Evolutionary conservation across 2,113 vertebrate genomes (phyloP).

Genomic region (Grammomys surdaster): DNA sequence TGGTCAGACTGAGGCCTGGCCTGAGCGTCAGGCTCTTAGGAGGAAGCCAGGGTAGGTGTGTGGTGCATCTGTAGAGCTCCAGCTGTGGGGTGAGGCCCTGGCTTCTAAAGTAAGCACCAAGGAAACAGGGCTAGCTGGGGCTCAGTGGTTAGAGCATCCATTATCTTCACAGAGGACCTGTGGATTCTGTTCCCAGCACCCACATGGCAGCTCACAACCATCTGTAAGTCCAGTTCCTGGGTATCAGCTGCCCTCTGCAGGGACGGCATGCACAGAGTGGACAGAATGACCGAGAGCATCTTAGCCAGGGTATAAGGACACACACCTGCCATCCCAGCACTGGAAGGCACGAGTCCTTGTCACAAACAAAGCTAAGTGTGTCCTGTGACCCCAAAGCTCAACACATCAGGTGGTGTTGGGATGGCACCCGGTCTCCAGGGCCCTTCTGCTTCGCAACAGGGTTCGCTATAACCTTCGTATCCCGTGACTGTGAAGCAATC

Average conservation of each 20-base stretch:
- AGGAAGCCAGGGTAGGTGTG: no score
- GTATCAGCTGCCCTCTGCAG: not conserved
- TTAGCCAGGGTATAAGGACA: not conserved
- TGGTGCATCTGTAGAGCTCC: no score
- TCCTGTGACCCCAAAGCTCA: not conserved
- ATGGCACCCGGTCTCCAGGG: not conserved
- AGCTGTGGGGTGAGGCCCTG: not conserved
- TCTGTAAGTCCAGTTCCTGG: not conserved
- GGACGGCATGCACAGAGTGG: no score
- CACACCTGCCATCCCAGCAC: not conserved
- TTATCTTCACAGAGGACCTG: no score
- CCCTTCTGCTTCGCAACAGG: not conserved
- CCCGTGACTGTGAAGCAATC: constrained; percentile 20
- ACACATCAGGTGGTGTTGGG: rapidly evolving
- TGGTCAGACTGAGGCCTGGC: not conserved
- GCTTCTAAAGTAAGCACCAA: not conserved
- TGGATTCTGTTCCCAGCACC: not conserved
- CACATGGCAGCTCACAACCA: not conserved
- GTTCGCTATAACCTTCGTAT: constrained; percentile 33
- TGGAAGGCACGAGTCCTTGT: not conserved
- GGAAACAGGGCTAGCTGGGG: not conserved
- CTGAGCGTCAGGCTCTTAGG: not conserved
- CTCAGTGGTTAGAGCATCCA: not conserved
- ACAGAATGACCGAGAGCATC: not conserved
- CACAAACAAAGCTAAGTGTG: not conserved